Evolutionary conservation across 2,113 vertebrate species (phyloP), one percentile per base, ranked within the genome.

Genomic region (Dendrocopos noguchii): DNA sequence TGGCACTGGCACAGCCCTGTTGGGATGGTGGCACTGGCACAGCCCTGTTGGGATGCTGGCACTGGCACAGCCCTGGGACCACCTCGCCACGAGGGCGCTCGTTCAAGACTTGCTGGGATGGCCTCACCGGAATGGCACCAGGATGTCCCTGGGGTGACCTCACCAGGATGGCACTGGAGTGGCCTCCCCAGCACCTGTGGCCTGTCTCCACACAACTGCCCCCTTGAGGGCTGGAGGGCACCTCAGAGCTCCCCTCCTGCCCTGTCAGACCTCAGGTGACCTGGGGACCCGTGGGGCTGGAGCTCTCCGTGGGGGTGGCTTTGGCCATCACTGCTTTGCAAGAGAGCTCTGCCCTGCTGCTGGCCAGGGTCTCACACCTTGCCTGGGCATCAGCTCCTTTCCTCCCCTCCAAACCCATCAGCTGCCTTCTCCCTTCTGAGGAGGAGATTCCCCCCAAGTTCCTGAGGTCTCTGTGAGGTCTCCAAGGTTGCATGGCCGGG

Each of bases 261-360:
- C 33, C 56, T 2, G 0, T 13, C 0, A 0, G 17, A 53, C 65
- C 36, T n/a, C 6, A 0, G 55, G 13, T 15, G 28, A 70, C 28
- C 8, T 1, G 53, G 53, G 59, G 31, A 44, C 1, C 34, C 64
- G 22, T 2, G 9, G 55, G 33, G 15, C 36, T 60, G 60, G 31
- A 92, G 55, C 28, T 47, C 59, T 68, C 67, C 10, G 0, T 55
- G 63, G 4, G 12, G 53, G 28, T 46, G n/a, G 9, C 1, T 67
- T 75, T 56, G 63, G 66, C 34, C 57, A 56, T 57, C 4, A 3
- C 39, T 71, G 80, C 36, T 28, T 6, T 31, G 17, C 13, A 13
- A 10, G 8, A 11, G 6, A 10, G 52, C 47, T 72, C 46, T 80
- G 20, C 12, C 70, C 31, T 68, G 42, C 84, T 76, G 25, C 36